phyloP scores from a whole-genome alignment of 2,797 vertebrate genomes.

The Liasis olivaceus region DNA sequence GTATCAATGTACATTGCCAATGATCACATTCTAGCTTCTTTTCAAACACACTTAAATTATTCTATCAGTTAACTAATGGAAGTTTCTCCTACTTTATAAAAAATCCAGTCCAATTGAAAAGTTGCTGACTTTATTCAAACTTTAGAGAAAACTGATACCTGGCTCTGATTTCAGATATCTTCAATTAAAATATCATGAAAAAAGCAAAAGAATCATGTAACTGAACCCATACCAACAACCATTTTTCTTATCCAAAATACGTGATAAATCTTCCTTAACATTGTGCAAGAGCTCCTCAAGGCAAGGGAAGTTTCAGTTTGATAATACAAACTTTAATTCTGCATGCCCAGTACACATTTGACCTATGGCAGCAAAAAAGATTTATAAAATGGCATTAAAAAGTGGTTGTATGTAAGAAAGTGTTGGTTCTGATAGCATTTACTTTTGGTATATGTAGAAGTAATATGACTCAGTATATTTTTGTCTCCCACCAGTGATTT shows the following conservation, averaged over 20 bases:
- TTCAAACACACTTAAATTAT: conserved; percentile 61
- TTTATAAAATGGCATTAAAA: not conserved
- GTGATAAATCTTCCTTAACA: not conserved
- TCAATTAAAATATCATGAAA: not conserved
- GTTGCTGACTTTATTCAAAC: not conserved
- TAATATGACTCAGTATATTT: not conserved
- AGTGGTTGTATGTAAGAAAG: not conserved
- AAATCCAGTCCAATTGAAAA: not conserved
- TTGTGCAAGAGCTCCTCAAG: not conserved
- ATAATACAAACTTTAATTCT: not conserved
- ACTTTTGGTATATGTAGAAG: not conserved
- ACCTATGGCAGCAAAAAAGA: not conserved
- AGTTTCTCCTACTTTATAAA: conserved; percentile 13
- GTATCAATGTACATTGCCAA: conserved; percentile 38
- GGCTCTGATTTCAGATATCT: not conserved
- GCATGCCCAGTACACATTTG: not conserved
- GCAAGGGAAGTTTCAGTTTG: not conserved
- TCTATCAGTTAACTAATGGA: conserved; percentile 47
- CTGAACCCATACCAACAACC: not conserved
- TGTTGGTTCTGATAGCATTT: not conserved
- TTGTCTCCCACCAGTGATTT: not conserved
- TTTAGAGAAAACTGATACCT: not conserved
- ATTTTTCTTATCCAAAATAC: not conserved
- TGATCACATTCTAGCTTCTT: conserved; percentile 8
- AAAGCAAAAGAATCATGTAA: not conserved